Conservation (phyloP, 1,140 invertebrate genomes). For the Paralvinella palmiformis region DNA sequence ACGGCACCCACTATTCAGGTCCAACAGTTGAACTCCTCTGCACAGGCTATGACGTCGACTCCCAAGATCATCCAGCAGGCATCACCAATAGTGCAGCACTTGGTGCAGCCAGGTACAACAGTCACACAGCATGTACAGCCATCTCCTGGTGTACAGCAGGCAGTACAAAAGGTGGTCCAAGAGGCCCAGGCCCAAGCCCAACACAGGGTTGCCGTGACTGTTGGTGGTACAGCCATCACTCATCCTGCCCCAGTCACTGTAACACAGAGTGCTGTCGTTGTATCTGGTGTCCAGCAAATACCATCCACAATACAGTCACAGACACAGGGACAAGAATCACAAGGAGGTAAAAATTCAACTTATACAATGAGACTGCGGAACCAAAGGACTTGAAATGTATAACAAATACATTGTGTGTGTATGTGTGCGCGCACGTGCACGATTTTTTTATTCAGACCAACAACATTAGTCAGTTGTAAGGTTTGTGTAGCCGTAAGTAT, state of each 20-base stretch:
- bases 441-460: no score
- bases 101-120: neutral
- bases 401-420: no score
- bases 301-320: neutral
- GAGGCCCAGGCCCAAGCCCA: conserved; percentile 10
- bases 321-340: neutral
- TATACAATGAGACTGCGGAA: conserved; percentile 12
- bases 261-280: neutral
- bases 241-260: neutral
- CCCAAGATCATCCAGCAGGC: neutral
- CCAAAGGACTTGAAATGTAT: conserved; percentile 7
- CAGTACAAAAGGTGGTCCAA: conserved; percentile 10
- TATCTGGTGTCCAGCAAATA: neutral
- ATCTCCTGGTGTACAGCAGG: conserved; percentile 7
- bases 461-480: no score
- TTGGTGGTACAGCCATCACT: neutral
- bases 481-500: no score
- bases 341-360: neutral
- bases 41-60: neutral
- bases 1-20: neutral
- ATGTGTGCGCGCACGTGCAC: no score
- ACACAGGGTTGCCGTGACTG: neutral
- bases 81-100: conserved; percentile 7
- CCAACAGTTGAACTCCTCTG: neutral
- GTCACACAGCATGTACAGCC: neutral